These are phyloP conservation scores for Grallaria varia DNA, from an alignment of 2,113 vertebrate genomes.

Conservation along the genomic window DNA sequence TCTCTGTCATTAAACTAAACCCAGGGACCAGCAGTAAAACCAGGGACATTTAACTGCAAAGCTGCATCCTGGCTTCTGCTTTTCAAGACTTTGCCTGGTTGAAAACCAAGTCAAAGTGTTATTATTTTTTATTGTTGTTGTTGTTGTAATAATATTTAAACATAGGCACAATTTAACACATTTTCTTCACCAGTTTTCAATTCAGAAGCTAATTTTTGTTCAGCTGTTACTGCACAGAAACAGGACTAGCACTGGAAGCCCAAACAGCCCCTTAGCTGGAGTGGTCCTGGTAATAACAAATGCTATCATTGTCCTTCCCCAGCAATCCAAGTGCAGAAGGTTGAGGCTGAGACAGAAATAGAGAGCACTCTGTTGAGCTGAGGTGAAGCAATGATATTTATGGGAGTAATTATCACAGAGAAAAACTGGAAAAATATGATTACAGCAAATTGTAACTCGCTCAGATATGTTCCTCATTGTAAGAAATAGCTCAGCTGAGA, in stretches of 20 bases:
- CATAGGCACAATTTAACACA: background rate
- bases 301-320: background rate
- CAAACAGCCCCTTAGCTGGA: background rate
- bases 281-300: background rate
- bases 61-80: background rate
- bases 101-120: background rate
- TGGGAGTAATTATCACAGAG: slow-evolving; percentile 55
- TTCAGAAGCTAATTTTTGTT: background rate
- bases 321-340: background rate
- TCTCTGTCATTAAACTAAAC: background rate
- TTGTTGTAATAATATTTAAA: background rate
- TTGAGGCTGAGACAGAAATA: background rate
- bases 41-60: background rate
- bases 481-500: slow-evolving; percentile 47
- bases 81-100: background rate
- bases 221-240: background rate
- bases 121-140: background rate
- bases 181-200: background rate
- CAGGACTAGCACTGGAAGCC: background rate
- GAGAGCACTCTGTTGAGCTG: slow-evolving; percentile 19
- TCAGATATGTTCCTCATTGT: slow-evolving; percentile 20
- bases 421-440: slow-evolving; percentile 57
- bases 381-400: slow-evolving; percentile 55
- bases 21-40: background rate
- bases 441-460: slow-evolving; percentile 48